These are phyloP conservation scores for Euthynnus affinis DNA, from an alignment of 2,797 vertebrate species.

Conservation along the genomic window DNA sequence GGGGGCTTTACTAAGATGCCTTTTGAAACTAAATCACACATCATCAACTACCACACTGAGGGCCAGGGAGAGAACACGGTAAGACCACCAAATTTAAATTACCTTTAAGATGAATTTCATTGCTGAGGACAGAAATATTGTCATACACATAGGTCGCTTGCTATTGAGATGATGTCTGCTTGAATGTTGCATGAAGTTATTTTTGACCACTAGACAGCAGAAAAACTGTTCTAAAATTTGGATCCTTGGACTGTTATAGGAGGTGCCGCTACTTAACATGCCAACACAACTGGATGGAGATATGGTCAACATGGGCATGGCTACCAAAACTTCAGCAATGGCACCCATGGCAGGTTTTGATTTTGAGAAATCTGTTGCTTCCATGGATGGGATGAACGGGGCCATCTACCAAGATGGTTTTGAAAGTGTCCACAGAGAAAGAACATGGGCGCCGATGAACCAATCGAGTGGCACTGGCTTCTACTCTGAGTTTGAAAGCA, in stretches of 20 bases:
- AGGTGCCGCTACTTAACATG: conserved; percentile 53
- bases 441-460: conserved; percentile 12
- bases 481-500: conserved; percentile 45
- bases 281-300: conserved; percentile 6
- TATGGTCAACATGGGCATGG: neutral
- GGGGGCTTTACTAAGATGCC: conserved; percentile 83
- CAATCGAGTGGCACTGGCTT: neutral
- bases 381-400: conserved; percentile 40
- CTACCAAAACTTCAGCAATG: neutral
- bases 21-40: conserved; percentile 85
- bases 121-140: neutral
- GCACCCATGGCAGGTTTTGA: neutral
- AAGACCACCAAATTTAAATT: conserved; percentile 25
- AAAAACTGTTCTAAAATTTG: conserved; percentile 15
- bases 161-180: too few relatives aligned
- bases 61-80: conserved; percentile 92
- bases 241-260: conserved; percentile 53
- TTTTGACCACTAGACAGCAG: too few relatives aligned
- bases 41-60: conserved; percentile 91
- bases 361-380: neutral
- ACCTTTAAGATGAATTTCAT: neutral
- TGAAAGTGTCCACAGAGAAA: neutral
- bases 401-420: neutral
- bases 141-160: neutral
- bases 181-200: too few relatives aligned